phyloP scores from a whole-genome alignment of 2,113 vertebrate genomes.

The Arenaria interpres region DNA sequence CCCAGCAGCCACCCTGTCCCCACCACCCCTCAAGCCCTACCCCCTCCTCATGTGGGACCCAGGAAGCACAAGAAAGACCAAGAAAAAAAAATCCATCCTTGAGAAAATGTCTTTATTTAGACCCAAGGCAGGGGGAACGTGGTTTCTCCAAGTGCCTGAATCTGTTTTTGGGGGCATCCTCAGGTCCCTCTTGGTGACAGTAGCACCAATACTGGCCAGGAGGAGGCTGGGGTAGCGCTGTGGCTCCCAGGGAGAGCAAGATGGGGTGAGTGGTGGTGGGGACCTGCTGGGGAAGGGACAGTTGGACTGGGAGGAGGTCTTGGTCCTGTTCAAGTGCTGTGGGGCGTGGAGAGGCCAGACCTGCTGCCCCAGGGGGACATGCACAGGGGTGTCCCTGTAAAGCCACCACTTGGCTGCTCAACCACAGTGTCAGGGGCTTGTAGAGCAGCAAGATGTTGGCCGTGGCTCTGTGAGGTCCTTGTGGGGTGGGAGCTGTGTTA shows the following conservation, averaged over 20 bases:
- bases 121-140: not conserved
- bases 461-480: accelerated
- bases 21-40: accelerated
- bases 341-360: not conserved
- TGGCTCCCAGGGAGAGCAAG: not conserved
- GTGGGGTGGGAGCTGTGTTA: not conserved
- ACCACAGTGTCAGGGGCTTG: not conserved
- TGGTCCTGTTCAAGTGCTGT: not conserved
- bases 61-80: not conserved
- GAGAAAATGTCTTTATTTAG: not conserved
- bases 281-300: not conserved
- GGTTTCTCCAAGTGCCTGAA: not conserved
- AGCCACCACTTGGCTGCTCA: not conserved
- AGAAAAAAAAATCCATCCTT: not conserved
- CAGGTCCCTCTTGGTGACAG: not conserved
- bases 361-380: not conserved
- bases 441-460: accelerated
- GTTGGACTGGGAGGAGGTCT: not conserved
- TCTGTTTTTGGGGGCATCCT: not conserved
- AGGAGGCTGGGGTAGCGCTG: not conserved
- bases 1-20: not conserved
- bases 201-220: not conserved
- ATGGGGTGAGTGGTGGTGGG: accelerated
- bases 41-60: too few species aligned
- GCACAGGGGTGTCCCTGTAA: accelerated